Evolutionary conservation across 2,797 vertebrate genomes (phyloP).

Genomic region (Gila robusta): DNA sequence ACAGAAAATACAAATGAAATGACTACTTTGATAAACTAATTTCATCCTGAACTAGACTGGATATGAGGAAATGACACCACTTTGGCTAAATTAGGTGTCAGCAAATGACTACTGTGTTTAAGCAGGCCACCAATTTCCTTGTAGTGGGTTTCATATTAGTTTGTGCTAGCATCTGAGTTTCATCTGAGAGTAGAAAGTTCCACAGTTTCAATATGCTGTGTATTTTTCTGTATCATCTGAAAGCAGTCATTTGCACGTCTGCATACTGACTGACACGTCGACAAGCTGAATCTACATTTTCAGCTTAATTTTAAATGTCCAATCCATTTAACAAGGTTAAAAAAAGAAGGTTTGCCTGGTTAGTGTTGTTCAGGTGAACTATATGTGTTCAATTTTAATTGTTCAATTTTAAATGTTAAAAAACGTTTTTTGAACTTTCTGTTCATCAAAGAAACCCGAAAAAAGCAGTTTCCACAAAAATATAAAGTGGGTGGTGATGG

Average conservation of each 20-base stretch:
- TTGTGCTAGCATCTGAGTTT: constrained; percentile 21
- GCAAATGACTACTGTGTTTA: constrained; percentile 14
- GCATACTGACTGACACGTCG: not conserved
- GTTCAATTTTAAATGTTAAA: not conserved
- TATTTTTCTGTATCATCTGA: not conserved
- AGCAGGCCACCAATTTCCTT: constrained; percentile 19
- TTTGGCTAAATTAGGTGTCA: constrained; percentile 4
- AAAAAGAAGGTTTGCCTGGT: not conserved
- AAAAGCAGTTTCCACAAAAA: not conserved
- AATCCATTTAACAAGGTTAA: not conserved
- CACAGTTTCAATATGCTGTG: constrained; percentile 28
- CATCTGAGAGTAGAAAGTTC: constrained; percentile 6
- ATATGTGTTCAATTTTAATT: not conserved
- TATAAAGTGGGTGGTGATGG: too few relatives aligned
- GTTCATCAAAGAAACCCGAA: not conserved
- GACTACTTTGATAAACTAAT: not conserved
- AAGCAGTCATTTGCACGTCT: not conserved
- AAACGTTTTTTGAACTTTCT: not conserved
- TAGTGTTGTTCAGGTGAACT: not conserved
- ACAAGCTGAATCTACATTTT: too few relatives aligned
- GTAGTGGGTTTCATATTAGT: constrained; percentile 28
- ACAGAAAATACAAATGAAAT: not conserved
- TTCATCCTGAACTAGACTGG: not conserved
- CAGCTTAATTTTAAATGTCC: too few relatives aligned
- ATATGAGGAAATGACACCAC: constrained; percentile 18